Base-by-base conservation (phyloP, 2,113 vertebrate genomes). In the Pomatostomus ruficeps region DNA sequence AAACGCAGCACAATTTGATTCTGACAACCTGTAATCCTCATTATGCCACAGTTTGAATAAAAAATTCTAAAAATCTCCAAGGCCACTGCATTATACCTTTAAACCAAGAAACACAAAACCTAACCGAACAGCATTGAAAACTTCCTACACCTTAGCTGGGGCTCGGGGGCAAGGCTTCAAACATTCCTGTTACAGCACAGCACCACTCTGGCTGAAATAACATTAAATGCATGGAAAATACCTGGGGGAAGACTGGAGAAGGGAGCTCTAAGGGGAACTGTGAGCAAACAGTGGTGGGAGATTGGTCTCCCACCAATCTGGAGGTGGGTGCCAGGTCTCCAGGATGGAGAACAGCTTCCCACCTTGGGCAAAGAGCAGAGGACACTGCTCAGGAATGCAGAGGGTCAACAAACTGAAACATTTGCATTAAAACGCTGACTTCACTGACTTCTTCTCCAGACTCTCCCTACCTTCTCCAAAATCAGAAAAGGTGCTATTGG, bases 11-110 rank as follows among this genome's bases (percentile, higher is more conserved):
- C n/a, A 5, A 85, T 68, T 95, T 89, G 36, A 91, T 88, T 90
- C 63, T 97, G 96, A 96, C 96, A 97, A 89, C 92, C 93, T 91
- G 76, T 89, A 97, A 97, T 97, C 92, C 85, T 58, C 23, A 5
- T 91, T 84, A 51, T 28, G 54, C 38, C 48, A 78, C n/a, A 72
- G 48, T 40, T 25, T n/a, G 65, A 80, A 72, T 8, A 74, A 80
- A 35, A 33, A 4, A 3, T 43, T 61, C 15, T 35, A 2, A 42
- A 78, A 82, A 72, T 40, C 36, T 74, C 66, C 42, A 84, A 75
- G 51, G 21, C 26, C 88, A 38, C 62, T 40, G 36, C 18, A 36
- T 62, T 58, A 35, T 23, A 88, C 70, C 55, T 88, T 88, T 33
- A 73, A 76, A 79, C 11, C 12, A 43, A 63, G 29, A 75, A 77